Conservation (phyloP, 92 coral and sea anemone species). For the Paramuricea clavata region DNA sequence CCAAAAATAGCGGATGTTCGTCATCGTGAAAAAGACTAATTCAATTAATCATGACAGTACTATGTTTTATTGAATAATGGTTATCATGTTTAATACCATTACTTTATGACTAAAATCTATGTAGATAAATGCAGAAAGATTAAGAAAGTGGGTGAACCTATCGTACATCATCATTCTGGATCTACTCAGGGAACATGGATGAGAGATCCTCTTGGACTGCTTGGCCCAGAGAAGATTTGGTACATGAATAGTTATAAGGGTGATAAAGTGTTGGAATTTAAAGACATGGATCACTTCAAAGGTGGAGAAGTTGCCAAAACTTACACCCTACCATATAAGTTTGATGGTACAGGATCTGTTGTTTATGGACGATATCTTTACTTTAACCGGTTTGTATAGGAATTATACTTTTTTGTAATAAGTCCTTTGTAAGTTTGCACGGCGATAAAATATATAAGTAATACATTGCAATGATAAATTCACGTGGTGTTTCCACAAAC, state of each 20-base stretch:
- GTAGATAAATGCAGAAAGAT: neutral
- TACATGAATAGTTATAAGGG: constrained; percentile 34
- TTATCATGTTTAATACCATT: too few relatives aligned
- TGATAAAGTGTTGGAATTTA: constrained; percentile 34
- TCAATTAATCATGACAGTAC: too few relatives aligned
- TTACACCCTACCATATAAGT: constrained; percentile 40
- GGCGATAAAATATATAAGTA: too few relatives aligned
- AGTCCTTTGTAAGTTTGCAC: too few relatives aligned
- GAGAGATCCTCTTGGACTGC: constrained; percentile 71
- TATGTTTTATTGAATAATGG: too few relatives aligned
- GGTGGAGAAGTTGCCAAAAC: constrained; percentile 57
- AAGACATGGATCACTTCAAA: constrained; percentile 59
- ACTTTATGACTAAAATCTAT: too few relatives aligned
- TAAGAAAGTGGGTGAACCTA: neutral
- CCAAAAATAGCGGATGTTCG: too few relatives aligned
- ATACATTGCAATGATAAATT: too few relatives aligned
- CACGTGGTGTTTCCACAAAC: too few relatives aligned
- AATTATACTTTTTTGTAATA: too few relatives aligned
- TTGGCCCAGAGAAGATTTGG: constrained; percentile 63
- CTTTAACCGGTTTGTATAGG: constrained; percentile 65
- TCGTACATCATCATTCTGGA: constrained; percentile 7
- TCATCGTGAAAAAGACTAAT: too few relatives aligned
- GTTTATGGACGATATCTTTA: constrained; percentile 71
- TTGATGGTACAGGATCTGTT: constrained; percentile 73
- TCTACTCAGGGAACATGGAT: constrained; percentile 65